These are phyloP conservation scores for Steatornis caripensis DNA, from an alignment of 2,113 vertebrate species.

Conservation along the genomic window DNA sequence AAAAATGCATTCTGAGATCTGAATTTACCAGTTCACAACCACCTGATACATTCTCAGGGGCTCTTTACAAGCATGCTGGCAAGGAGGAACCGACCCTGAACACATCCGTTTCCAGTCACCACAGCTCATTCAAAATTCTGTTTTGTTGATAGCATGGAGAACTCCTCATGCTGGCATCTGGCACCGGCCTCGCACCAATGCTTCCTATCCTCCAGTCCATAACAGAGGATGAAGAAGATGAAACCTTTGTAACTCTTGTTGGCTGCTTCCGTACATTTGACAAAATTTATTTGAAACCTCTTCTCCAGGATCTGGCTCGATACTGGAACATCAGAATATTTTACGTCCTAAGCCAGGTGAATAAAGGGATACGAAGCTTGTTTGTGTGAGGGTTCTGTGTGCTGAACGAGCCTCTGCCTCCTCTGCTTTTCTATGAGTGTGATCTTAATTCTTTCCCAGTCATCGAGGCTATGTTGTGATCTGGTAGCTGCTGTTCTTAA, in stretches of 20 bases:
- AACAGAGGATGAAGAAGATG: slow-evolving; percentile 75
- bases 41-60: background rate
- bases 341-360: slow-evolving; percentile 81
- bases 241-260: slow-evolving; percentile 80
- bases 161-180: slow-evolving; percentile 77
- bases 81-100: background rate
- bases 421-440: background rate
- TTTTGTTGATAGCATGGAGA: slow-evolving; percentile 71
- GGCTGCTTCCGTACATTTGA: slow-evolving; percentile 76
- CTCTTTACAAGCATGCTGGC: background rate
- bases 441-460: background rate
- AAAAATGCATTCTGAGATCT: background rate
- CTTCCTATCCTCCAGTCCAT: slow-evolving; percentile 76
- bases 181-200: slow-evolving; percentile 80
- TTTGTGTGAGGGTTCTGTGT: background rate
- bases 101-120: background rate
- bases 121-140: background rate
- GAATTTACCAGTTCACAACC: background rate
- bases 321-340: slow-evolving; percentile 78
- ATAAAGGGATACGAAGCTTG: background rate
- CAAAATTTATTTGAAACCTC: slow-evolving; percentile 76
- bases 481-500: background rate
- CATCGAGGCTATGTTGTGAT: background rate
- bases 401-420: background rate
- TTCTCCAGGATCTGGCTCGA: slow-evolving; percentile 71